These are phyloP conservation scores for Diplogasteroides magnus DNA, from an alignment of 1,140 invertebrate genomes.

Conservation along the genomic window DNA sequence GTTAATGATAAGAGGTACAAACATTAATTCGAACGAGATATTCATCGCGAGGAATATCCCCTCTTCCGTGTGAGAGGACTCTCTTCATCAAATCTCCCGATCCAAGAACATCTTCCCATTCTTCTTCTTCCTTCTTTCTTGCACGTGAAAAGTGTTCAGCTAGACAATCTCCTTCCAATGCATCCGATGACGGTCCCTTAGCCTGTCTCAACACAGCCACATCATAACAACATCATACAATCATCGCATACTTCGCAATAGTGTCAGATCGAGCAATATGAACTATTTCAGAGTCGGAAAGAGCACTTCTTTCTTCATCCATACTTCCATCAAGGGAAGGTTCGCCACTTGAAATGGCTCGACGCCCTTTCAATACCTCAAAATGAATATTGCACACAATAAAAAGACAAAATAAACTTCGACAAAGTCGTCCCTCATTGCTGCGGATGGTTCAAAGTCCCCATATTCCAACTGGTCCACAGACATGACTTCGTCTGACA, in stretches of 20 bases:
- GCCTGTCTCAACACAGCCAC: slow-evolving; percentile 14
- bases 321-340: slow-evolving; percentile 19
- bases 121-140: neutral
- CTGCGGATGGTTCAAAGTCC: too few species aligned
- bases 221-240: neutral
- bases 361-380: neutral
- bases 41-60: slow-evolving; percentile 6
- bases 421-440: neutral
- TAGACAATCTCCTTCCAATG: slow-evolving; percentile 10
- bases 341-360: slow-evolving; percentile 15
- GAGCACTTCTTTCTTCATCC: slow-evolving; percentile 17
- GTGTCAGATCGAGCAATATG: slow-evolving; percentile 8
- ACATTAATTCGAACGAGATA: slow-evolving; percentile 8
- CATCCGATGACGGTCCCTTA: slow-evolving; percentile 17
- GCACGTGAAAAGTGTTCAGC: neutral
- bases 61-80: slow-evolving; percentile 1
- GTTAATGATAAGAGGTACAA: neutral
- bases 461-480: too few species aligned
- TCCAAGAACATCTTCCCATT: slow-evolving; percentile 22
- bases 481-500: too few species aligned
- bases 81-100: slow-evolving; percentile 15
- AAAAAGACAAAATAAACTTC: neutral
- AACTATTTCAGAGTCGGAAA: slow-evolving; percentile 15
- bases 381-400: neutral
- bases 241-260: neutral